Evolutionary conservation across 2,888 invertebrate genomes (phyloP).

Genomic region (Meganola albula): DNA sequence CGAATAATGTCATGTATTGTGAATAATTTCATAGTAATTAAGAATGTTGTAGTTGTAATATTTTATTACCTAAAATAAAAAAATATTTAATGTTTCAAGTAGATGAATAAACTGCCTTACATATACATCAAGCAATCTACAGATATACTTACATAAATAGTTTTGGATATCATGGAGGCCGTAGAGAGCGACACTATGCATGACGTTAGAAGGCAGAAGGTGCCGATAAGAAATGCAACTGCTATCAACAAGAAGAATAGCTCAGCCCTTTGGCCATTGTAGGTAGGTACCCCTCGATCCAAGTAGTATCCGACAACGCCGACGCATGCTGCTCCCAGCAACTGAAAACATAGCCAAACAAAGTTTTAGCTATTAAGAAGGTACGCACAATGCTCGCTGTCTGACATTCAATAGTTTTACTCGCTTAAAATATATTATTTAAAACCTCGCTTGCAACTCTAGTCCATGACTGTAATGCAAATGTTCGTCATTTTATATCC

Average conservation of each 20-base stretch:
- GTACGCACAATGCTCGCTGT: no score
- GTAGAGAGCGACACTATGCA: conserved; percentile 88
- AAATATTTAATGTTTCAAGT: no score
- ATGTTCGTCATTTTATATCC: no score
- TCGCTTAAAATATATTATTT: no score
- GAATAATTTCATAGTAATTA: no score
- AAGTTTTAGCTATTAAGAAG: background rate
- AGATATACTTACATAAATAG: conserved; percentile 86
- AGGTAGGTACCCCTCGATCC: conserved; percentile 43
- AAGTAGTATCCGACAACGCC: conserved; percentile 82
- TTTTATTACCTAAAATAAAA: background rate
- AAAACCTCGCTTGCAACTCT: no score
- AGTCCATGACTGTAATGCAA: no score
- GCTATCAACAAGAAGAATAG: conserved; percentile 86
- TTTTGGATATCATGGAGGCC: conserved; percentile 90
- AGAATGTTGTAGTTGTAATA: no score
- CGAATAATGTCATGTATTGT: no score
- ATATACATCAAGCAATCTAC: no score
- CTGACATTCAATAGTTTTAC: no score
- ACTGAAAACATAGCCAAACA: conserved; percentile 66
- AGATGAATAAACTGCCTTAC: no score
- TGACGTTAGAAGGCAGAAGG: conserved; percentile 84
- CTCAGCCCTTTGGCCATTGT: conserved; percentile 66
- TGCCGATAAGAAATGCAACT: conserved; percentile 87
- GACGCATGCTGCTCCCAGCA: conserved; percentile 86